Evolutionary conservation across 1,140 invertebrate species (phyloP).

Genomic region (Drosophila rhopaloa): DNA sequence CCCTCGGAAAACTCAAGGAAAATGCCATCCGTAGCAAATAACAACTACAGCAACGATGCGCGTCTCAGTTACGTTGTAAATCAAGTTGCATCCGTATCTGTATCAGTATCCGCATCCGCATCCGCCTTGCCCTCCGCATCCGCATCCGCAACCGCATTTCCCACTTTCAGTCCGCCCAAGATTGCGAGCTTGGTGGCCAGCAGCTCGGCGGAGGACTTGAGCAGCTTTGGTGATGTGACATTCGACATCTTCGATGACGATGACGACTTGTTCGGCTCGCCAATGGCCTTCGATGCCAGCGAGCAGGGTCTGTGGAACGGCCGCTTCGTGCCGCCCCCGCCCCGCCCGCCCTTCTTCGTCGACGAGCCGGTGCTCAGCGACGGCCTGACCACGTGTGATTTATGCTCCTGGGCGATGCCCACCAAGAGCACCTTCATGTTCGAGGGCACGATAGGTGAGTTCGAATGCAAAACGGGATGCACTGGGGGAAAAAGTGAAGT

Average conservation of each 20-base stretch:
- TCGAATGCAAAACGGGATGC: background rate
- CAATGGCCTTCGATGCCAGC: slow-evolving; percentile 86
- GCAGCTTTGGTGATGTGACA: slow-evolving; percentile 77
- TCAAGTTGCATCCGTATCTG: slow-evolving; percentile 62
- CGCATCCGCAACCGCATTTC: slow-evolving; percentile 35
- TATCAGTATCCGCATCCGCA: slow-evolving; percentile 16
- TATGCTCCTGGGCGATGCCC: slow-evolving; percentile 88
- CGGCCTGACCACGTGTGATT: slow-evolving; percentile 89
- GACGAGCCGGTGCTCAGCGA: slow-evolving; percentile 87
- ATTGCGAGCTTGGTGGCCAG: slow-evolving; percentile 79
- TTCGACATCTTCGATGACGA: slow-evolving; percentile 85
- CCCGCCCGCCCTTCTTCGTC: slow-evolving; percentile 87
- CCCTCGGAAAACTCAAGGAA: slow-evolving; percentile 35
- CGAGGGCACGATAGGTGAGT: slow-evolving; percentile 84
- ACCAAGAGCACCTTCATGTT: slow-evolving; percentile 84
- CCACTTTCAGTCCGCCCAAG: slow-evolving; percentile 72
- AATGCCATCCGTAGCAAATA: slow-evolving; percentile 77
- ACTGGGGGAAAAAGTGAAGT: background rate
- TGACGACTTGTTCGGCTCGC: slow-evolving; percentile 86
- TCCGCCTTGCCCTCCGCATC: slow-evolving; percentile 18
- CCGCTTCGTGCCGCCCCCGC: slow-evolving; percentile 89
- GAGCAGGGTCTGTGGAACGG: slow-evolving; percentile 89
- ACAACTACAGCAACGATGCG: slow-evolving; percentile 67
- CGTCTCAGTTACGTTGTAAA: slow-evolving; percentile 79
- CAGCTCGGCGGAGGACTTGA: slow-evolving; percentile 75